Conservation (phyloP, 2,797 vertebrate genomes). For the Mormyrus proboscirostris region DNA sequence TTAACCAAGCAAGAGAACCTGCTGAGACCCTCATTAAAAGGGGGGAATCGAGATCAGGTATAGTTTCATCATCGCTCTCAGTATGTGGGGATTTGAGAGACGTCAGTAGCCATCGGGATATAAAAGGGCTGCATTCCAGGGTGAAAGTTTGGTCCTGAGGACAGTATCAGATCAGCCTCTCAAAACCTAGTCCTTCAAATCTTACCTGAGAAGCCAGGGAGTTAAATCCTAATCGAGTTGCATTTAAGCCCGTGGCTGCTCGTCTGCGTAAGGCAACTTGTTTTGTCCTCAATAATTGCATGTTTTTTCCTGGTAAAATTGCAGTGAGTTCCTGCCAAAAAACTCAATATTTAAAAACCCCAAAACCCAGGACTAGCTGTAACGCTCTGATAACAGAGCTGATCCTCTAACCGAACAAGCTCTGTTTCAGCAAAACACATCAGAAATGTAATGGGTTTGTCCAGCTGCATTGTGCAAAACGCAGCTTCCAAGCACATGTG, state of each 20-base stretch:
- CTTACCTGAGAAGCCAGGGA: neutral
- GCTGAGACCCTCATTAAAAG: neutral
- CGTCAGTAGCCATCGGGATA: neutral
- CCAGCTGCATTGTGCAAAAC: neutral
- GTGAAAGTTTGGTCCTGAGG: neutral
- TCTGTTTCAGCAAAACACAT: neutral
- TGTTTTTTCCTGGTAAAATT: neutral
- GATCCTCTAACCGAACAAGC: neutral
- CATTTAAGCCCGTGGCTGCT: neutral
- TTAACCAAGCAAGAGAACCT: neutral
- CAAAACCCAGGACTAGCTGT: neutral
- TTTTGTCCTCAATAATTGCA: neutral
- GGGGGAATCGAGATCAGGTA: neutral
- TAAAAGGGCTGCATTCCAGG: neutral
- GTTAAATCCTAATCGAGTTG: neutral
- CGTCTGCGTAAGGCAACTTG: neutral
- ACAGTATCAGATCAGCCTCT: neutral
- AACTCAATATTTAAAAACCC: neutral
- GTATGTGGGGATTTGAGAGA: neutral
- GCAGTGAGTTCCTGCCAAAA: neutral
- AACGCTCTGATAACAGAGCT: neutral
- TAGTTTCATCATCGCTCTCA: neutral
- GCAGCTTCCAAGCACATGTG: neutral
- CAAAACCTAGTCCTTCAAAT: neutral
- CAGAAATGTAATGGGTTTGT: neutral